A percentile compares a stretch with the other conserved stretches of the same genome.
Conservation (phyloP, 1,140 invertebrate species). For the Brachionus manjavacas region DNA sequence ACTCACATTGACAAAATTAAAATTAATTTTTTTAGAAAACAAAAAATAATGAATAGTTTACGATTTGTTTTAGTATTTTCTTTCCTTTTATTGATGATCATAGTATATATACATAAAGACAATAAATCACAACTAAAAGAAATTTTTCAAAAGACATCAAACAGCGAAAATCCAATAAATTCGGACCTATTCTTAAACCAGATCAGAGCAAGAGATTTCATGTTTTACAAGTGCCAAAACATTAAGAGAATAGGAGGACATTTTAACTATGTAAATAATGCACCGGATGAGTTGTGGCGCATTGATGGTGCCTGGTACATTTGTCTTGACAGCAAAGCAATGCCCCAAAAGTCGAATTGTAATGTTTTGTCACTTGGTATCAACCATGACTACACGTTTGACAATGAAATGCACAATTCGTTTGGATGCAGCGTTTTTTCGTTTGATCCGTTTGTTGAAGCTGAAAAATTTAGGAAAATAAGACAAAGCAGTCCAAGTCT, state of each 20-base stretch:
- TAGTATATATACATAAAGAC: not conserved
- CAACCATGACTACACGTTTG: constrained; percentile 14
- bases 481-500: not conserved
- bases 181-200: not conserved
- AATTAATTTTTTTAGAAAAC: not conserved
- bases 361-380: constrained; percentile 24
- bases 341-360: not conserved
- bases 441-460: constrained; percentile 36
- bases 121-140: not conserved
- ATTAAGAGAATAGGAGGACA: not conserved
- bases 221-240: constrained; percentile 1
- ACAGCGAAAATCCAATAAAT: not conserved
- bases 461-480: not conserved
- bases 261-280: not conserved
- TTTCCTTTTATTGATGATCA: not conserved
- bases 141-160: not conserved
- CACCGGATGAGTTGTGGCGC: not conserved
- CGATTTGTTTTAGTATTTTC: not conserved
- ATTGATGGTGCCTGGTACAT: constrained; percentile 33
- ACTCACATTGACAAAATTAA: too few relatives aligned
- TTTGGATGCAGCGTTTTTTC: constrained; percentile 1
- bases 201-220: constrained; percentile 1
- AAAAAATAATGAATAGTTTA: not conserved
- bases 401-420: not conserved
- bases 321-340: not conserved